Conservation (phyloP, 2,888 invertebrate genomes). For the Brenthis daphne region DNA sequence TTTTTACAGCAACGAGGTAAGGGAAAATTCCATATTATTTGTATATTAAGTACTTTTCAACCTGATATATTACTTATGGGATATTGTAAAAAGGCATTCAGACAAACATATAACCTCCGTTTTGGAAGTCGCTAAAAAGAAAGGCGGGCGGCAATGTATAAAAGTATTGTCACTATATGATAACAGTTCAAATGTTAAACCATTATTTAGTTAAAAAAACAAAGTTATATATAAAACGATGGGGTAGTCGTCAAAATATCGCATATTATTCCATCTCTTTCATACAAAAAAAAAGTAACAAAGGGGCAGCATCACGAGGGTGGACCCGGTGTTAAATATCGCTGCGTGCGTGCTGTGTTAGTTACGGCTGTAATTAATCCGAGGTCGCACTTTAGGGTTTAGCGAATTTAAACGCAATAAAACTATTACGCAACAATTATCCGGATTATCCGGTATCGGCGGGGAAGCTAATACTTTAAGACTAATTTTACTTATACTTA, state of each 20-base stretch:
- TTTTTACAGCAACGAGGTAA: no score
- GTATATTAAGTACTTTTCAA: no score
- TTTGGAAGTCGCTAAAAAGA: no score
- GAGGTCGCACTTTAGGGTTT: slow-evolving; percentile 68
- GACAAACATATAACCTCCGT: no score
- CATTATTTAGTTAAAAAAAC: background rate
- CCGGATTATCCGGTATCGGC: slow-evolving; percentile 36
- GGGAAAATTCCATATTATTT: no score
- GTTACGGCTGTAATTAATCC: slow-evolving; percentile 72
- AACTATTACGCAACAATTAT: slow-evolving; percentile 47
- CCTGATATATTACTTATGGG: no score
- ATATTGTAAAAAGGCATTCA: no score
- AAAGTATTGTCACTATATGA: no score
- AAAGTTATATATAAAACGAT: background rate
- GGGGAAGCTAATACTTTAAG: slow-evolving; percentile 32
- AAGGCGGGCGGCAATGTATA: no score
- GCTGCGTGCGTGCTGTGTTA: slow-evolving; percentile 67
- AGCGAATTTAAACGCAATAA: slow-evolving; percentile 49
- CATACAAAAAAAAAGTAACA: slow-evolving; percentile 27
- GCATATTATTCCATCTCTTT: slow-evolving; percentile 9
- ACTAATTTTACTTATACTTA: background rate
- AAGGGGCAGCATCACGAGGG: slow-evolving; percentile 54
- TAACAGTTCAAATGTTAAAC: background rate
- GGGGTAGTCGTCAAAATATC: background rate
- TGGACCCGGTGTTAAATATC: slow-evolving; percentile 60